Percentiles rank a stretch among this genome's conserved stretches.
Evolutionary conservation across 2,797 vertebrate genomes (phyloP).

Genomic region (Sebastiscus tertius): DNA sequence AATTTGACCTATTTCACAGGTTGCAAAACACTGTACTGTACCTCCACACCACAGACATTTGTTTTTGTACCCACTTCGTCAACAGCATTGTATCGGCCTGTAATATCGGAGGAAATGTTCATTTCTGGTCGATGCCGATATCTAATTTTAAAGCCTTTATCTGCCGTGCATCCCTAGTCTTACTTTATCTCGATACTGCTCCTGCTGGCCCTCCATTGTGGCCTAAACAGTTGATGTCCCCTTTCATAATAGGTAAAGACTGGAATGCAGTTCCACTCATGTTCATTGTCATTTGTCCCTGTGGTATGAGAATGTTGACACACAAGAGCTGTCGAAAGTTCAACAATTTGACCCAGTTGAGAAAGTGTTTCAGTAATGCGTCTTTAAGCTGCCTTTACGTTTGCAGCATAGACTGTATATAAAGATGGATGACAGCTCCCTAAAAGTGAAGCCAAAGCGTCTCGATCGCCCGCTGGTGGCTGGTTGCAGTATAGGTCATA

Average conservation of each 20-base stretch:
- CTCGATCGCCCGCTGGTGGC: too few relatives aligned
- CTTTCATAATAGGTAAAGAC: constrained; percentile 71
- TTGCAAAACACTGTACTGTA: too few relatives aligned
- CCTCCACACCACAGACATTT: too few relatives aligned
- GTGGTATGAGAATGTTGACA: constrained; percentile 78
- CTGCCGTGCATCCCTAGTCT: background rate
- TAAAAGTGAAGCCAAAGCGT: too few relatives aligned
- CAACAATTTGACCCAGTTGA: constrained; percentile 54
- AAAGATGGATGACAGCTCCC: too few relatives aligned
- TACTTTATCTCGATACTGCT: constrained; percentile 18
- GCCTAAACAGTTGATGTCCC: constrained; percentile 45
- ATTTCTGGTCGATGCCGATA: too few relatives aligned
- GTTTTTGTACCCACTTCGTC: too few relatives aligned
- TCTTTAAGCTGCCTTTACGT: background rate
- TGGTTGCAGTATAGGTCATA: too few relatives aligned
- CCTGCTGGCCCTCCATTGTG: constrained; percentile 26
- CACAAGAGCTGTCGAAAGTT: constrained; percentile 65
- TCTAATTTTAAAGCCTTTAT: too few relatives aligned
- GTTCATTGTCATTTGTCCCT: constrained; percentile 68
- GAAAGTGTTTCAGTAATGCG: background rate
- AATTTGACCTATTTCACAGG: too few relatives aligned
- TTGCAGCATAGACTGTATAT: background rate
- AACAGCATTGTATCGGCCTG: too few relatives aligned
- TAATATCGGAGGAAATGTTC: too few relatives aligned
- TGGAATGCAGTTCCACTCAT: constrained; percentile 72